Evolutionary conservation across 2,113 vertebrate species (phyloP).

Genomic region (Sterrhoptilus dennistouni): DNA sequence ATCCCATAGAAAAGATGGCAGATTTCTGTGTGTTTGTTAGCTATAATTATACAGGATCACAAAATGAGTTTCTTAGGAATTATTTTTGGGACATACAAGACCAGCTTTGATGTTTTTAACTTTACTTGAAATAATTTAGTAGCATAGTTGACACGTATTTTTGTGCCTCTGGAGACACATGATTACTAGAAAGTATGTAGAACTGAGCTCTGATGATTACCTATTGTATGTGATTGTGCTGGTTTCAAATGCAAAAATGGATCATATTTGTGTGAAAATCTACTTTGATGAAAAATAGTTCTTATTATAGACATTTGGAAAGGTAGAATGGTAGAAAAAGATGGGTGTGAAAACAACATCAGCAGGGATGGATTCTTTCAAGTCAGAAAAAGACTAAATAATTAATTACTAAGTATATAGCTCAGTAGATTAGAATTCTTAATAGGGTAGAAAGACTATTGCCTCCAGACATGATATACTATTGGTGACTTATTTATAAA

Average conservation of each 20-base stretch:
- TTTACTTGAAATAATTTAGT: background rate
- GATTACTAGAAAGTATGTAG: background rate
- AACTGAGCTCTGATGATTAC: background rate
- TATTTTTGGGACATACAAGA: background rate
- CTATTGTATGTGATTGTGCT: background rate
- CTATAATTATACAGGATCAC: background rate
- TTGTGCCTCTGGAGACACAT: background rate
- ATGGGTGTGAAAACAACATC: background rate
- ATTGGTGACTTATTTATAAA: slow-evolving; percentile 12
- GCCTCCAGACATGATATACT: background rate
- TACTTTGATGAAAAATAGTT: background rate
- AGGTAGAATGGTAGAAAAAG: background rate
- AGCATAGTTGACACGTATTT: background rate
- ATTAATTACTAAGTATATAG: background rate
- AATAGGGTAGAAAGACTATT: background rate
- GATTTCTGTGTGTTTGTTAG: background rate
- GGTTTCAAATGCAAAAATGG: background rate
- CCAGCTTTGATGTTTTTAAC: background rate
- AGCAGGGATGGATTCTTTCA: background rate
- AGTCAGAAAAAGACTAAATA: background rate
- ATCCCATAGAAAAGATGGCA: background rate
- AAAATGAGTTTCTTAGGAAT: background rate
- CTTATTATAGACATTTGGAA: background rate
- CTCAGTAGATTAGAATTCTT: slow-evolving; percentile 21
- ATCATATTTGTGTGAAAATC: background rate